Base-by-base conservation (phyloP, 2,888 invertebrate genomes). In the Phalera bucephala region DNA sequence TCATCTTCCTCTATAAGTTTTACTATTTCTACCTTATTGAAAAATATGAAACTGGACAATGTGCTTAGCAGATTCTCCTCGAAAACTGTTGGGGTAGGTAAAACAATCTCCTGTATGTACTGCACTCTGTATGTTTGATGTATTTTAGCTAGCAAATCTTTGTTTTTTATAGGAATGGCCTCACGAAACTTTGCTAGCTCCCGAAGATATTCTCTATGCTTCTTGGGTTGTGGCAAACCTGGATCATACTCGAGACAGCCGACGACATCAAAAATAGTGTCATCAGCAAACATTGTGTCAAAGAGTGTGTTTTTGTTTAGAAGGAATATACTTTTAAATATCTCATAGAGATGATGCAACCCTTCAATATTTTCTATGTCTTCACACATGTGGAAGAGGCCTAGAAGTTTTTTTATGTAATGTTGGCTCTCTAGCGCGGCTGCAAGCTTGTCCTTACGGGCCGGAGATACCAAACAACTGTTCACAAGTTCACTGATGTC, bases 101-200 rank as follows among this genome's bases (percentile, higher is more conserved):
- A 91, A 66, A 99, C 99, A 65, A 99, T 98, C 89, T 99, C 99
- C 77, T 97, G 96, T 69, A 99, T 99, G 88, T 99, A 99, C 91
- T 99, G 99, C 72, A 99, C 99, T 81, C 99, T 94, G 90, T 99
- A 99, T 37, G 99, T 99, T 90, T 99, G 99, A 90, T 99, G 99
- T 64, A 99, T 99, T 92, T 99, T 99, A 37, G 97, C 95, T 63
- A 98, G 91, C 55, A 99, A 92, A 88, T 99, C 99, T 51, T 93
- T 93, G 85, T 99, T 99, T 72, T 95, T 95, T 45, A 99, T 98
- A 39, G 98, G 98, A 70, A 99, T 96, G 37, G 96, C 97, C 85
- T 97, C 96, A 66, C 95, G 94, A 80, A 97, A 97, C 87, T 95
- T 95, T 12, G 98, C 97, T 83, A 96, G 93, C 75, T 96, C 95